Percentiles rank a stretch among this genome's conserved stretches.
phyloP scores from a whole-genome alignment of 2,113 vertebrate genomes.

The Odocoileus virginianus region DNA sequence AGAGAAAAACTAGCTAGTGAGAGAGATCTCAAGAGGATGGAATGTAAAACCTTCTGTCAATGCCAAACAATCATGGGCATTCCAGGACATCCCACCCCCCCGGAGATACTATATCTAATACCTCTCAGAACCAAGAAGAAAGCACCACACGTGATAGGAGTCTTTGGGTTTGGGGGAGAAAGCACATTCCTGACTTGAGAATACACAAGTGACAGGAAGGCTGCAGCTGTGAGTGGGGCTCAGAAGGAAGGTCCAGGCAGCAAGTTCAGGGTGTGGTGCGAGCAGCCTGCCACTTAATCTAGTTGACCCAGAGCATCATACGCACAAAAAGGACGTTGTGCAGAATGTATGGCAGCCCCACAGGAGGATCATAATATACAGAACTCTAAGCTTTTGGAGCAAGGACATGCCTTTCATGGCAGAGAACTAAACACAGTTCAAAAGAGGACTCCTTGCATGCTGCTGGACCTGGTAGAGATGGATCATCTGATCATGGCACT shows the following conservation, averaged over 20 bases:
- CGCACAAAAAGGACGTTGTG: not conserved
- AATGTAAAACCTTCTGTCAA: not conserved
- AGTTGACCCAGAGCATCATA: not conserved
- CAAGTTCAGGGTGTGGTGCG: not conserved
- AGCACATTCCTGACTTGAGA: not conserved
- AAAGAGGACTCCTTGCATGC: not conserved
- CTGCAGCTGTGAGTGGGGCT: not conserved
- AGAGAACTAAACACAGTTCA: not conserved
- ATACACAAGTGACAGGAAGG: not conserved
- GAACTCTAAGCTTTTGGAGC: not conserved
- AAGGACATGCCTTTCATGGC: not conserved
- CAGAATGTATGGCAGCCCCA: not conserved
- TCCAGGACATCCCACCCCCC: not conserved
- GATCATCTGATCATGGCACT: not conserved
- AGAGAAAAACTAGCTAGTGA: not conserved
- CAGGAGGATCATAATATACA: not conserved
- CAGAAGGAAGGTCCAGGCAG: not conserved
- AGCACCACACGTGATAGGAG: not conserved
- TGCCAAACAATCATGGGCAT: not conserved
- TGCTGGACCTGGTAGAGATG: not conserved
- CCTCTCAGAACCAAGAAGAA: not conserved
- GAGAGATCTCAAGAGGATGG: not conserved
- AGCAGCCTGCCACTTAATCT: not conserved
- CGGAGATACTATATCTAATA: not conserved
- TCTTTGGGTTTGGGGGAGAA: not conserved